phyloP scores from a whole-genome alignment of 92 coral and sea anemone genomes.

The Phenganax stokvisi region DNA sequence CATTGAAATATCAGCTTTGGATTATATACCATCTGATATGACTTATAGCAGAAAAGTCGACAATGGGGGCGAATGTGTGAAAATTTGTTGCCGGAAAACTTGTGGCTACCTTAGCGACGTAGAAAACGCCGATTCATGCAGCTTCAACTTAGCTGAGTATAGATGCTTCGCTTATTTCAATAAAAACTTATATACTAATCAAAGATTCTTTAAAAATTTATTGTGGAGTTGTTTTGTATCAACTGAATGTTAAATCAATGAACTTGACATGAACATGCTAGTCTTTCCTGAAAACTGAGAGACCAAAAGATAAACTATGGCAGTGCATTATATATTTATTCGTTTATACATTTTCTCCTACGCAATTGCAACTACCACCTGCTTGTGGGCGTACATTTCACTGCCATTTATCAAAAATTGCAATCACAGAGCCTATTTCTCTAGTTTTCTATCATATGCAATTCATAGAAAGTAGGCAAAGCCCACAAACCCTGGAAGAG shows the following conservation, averaged over 20 bases:
- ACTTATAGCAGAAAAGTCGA: neutral
- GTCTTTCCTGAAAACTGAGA: neutral
- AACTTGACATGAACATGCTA: neutral
- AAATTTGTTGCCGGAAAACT: neutral
- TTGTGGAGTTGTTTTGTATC: neutral
- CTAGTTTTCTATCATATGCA: neutral
- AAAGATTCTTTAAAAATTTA: too few relatives aligned
- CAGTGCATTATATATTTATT: conserved; percentile 9
- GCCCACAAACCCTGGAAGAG: too few relatives aligned
- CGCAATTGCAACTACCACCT: conserved; percentile 23
- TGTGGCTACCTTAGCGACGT: neutral
- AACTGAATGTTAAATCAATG: neutral
- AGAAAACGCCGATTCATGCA: neutral
- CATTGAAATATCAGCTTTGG: neutral
- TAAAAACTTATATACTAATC: too few relatives aligned
- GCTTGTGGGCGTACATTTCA: conserved; percentile 20
- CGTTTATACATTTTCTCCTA: conserved; percentile 24
- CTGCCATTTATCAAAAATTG: conserved; percentile 6
- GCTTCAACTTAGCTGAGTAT: neutral
- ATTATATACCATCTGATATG: neutral
- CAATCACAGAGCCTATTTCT: neutral
- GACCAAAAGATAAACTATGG: neutral
- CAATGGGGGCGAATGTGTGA: neutral
- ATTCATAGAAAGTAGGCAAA: neutral
- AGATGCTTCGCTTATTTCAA: neutral